phyloP scores from a whole-genome alignment of 2,113 vertebrate genomes.

The Corythoichthys haematopterus region DNA sequence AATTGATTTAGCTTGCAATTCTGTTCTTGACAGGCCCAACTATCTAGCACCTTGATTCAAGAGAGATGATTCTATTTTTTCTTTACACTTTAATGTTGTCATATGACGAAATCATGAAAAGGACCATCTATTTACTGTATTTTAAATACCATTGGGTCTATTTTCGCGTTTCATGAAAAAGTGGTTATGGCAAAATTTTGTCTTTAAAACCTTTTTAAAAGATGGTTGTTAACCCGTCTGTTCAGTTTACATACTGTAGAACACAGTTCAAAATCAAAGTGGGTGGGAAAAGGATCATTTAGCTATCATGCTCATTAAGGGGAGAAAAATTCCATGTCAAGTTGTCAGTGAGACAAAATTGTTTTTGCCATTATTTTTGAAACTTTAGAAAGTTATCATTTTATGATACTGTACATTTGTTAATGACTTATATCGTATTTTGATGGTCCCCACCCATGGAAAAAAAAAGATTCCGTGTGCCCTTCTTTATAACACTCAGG shows the following conservation, averaged over 20 bases:
- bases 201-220: slow-evolving; percentile 30
- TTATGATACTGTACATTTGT: slow-evolving; percentile 15
- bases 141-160: slow-evolving; percentile 51
- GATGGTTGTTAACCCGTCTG: not conserved
- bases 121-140: slow-evolving; percentile 52
- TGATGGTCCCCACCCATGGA: slow-evolving; percentile 1
- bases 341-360: not conserved
- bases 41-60: slow-evolving; percentile 41
- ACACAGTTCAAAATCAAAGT: not conserved
- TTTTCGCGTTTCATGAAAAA: slow-evolving; percentile 32
- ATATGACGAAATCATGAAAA: slow-evolving; percentile 26
- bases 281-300: not conserved
- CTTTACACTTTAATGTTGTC: slow-evolving; percentile 37
- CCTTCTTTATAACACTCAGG: slow-evolving; percentile 46
- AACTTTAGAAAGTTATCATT: slow-evolving; percentile 24
- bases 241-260: not conserved
- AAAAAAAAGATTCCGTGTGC: slow-evolving; percentile 30
- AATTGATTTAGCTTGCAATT: slow-evolving; percentile 9
- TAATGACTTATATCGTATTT: slow-evolving; percentile 1
- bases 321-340: not conserved
- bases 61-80: slow-evolving; percentile 5
- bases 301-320: not conserved
- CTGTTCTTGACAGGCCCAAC: slow-evolving; percentile 24
- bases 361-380: not conserved
- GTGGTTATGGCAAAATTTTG: slow-evolving; percentile 23